A percentile compares a stretch with the other conserved stretches of the same genome.
Conservation (phyloP, 2,797 vertebrate species). For the Phataginus tetradactyla region DNA sequence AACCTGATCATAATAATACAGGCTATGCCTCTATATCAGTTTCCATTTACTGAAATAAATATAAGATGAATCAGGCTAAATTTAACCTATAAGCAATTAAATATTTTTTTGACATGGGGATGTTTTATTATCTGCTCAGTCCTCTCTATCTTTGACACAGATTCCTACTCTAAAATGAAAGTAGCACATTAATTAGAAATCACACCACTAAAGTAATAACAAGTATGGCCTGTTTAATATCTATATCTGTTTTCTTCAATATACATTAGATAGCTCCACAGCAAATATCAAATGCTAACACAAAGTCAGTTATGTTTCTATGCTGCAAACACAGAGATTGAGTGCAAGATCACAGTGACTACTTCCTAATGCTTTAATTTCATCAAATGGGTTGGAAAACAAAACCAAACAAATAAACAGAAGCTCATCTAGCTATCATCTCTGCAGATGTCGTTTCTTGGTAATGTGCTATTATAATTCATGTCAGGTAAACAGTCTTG, state of each 20-base stretch:
- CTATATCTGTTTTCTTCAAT: constrained; percentile 6
- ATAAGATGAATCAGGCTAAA: neutral
- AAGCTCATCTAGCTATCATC: constrained; percentile 80
- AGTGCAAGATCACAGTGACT: constrained; percentile 47
- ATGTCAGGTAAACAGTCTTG: constrained; percentile 79
- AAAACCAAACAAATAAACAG: constrained; percentile 80
- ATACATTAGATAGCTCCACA: neutral
- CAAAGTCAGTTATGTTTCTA: constrained; percentile 50
- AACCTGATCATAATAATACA: neutral
- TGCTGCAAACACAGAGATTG: constrained; percentile 40
- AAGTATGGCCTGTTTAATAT: neutral
- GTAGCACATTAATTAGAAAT: constrained; percentile 26
- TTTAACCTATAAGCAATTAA: neutral
- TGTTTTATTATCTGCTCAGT: neutral
- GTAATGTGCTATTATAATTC: constrained; percentile 78
- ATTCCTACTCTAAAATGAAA: constrained; percentile 37
- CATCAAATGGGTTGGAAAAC: constrained; percentile 75
- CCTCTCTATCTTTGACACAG: neutral
- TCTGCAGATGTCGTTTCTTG: constrained; percentile 78
- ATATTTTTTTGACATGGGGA: neutral
- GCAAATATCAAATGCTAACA: neutral
- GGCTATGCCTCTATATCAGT: neutral
- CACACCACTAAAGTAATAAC: neutral
- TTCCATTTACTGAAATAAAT: neutral
- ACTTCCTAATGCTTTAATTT: constrained; percentile 75